phyloP scores from a whole-genome alignment of 2,888 invertebrate species.

The Erebia palarica region DNA sequence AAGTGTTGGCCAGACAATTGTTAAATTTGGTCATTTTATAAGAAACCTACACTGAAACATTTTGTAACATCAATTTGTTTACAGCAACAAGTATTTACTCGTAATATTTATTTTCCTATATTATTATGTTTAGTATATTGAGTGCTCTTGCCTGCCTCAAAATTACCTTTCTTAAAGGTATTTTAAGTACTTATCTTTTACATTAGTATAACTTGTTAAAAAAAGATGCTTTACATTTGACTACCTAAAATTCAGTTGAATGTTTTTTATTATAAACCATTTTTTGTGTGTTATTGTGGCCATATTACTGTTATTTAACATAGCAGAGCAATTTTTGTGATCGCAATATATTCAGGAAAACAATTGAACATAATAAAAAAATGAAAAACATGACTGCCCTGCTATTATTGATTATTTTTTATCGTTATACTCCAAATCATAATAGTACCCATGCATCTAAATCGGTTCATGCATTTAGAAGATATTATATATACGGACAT shows the following conservation, averaged over 20 bases:
- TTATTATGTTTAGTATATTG: constrained; percentile 45
- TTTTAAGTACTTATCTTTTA: constrained; percentile 57
- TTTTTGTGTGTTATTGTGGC: neutral
- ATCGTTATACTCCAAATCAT: no score
- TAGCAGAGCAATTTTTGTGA: neutral
- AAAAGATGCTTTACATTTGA: constrained; percentile 63
- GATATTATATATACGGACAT: no score
- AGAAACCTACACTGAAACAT: constrained; percentile 47
- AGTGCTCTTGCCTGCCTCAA: constrained; percentile 68
- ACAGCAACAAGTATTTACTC: constrained; percentile 42
- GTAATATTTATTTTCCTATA: constrained; percentile 42
- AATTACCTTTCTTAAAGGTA: constrained; percentile 59
- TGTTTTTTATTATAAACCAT: neutral
- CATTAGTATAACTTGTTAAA: constrained; percentile 20
- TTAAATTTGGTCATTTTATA: neutral
- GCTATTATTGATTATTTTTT: no score
- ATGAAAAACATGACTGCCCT: no score
- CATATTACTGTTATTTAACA: neutral
- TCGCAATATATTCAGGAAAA: neutral
- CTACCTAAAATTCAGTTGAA: constrained; percentile 50
- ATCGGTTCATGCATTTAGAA: no score
- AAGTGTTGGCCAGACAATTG: neutral
- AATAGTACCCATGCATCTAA: no score
- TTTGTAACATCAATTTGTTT: constrained; percentile 55
- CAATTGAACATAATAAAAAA: no score